phyloP scores from a whole-genome alignment of 2,113 vertebrate genomes.

The Menura novaehollandiae region DNA sequence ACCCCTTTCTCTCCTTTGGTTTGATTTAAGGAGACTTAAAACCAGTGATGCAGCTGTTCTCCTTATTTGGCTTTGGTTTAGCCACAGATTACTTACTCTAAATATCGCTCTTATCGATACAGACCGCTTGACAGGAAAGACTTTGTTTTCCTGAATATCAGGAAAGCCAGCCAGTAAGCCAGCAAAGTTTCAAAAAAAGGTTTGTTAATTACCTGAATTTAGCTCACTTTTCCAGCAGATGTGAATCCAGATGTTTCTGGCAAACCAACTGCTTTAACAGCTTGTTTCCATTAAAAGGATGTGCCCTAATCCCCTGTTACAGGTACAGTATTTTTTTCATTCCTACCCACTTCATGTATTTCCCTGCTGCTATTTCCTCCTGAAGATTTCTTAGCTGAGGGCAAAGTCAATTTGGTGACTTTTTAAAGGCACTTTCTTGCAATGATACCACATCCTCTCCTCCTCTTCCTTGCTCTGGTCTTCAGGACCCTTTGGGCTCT shows the following conservation, averaged over 20 bases:
- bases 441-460: not conserved
- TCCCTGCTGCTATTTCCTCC: not conserved
- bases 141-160: not conserved
- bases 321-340: not conserved
- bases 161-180: not conserved
- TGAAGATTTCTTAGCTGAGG: not conserved
- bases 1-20: not conserved
- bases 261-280: not conserved
- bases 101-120: accelerated
- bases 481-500: not conserved
- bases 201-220: not conserved
- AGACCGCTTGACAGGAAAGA: not conserved
- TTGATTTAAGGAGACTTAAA: not conserved
- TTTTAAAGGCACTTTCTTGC: not conserved
- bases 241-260: not conserved
- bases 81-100: not conserved
- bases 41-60: not conserved
- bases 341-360: not conserved
- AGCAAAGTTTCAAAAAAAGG: not conserved
- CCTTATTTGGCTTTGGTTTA: not conserved
- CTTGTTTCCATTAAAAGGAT: not conserved
- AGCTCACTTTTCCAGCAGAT: not conserved
- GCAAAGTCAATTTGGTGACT: not conserved
- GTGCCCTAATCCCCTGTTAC: not conserved
- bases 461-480: not conserved